phyloP scores from a whole-genome alignment of 2,797 vertebrate genomes.

The Aldrovandia affinis region DNA sequence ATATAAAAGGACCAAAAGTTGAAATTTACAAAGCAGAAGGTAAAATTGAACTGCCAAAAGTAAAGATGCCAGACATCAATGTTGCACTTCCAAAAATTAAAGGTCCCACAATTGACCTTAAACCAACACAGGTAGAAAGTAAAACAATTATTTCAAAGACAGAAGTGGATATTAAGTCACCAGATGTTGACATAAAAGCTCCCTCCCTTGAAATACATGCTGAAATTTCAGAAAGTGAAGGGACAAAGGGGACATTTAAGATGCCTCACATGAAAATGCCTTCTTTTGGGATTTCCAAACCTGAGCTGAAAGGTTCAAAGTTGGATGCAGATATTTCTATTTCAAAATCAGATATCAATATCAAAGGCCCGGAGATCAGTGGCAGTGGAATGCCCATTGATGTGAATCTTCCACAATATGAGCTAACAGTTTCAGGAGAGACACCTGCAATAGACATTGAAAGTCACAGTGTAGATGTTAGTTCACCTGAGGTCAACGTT shows the following conservation, averaged over 20 bases:
- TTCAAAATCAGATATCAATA: conserved; percentile 7
- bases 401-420: too few relatives aligned
- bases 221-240: neutral
- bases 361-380: too few relatives aligned
- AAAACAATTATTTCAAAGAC: conserved; percentile 10
- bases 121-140: neutral
- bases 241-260: neutral
- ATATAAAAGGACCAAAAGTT: conserved; percentile 33
- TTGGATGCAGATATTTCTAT: neutral
- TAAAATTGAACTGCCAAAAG: conserved; percentile 33
- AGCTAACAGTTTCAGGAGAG: too few relatives aligned
- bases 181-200: conserved; percentile 28
- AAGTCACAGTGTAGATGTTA: too few relatives aligned
- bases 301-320: neutral
- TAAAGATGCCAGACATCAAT: conserved; percentile 41
- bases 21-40: conserved; percentile 33
- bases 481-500: too few relatives aligned
- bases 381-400: too few relatives aligned
- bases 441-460: too few relatives aligned
- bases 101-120: neutral
- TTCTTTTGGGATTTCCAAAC: conserved; percentile 19
- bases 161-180: conserved; percentile 27
- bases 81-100: conserved; percentile 26
- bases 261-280: conserved; percentile 38
- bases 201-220: neutral